Evolutionary conservation across 2,888 invertebrate genomes (phyloP), one percentile per base, ranked within the genome.

Genomic region (Drosophila tripunctata): DNA sequence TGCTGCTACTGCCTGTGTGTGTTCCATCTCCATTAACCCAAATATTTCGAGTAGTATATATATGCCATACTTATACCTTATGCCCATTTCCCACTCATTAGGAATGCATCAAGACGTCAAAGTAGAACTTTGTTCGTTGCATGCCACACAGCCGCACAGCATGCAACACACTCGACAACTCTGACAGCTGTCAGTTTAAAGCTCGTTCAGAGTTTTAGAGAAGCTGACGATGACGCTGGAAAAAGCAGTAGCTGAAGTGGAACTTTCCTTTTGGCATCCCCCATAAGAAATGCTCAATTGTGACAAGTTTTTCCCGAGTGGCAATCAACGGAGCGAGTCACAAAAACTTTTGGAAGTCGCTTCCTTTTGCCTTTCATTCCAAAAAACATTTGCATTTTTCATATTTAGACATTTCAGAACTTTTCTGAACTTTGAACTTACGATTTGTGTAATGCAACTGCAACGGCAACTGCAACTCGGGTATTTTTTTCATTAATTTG

Each of bases 31-130:
- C 47, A 60, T 64, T 64, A 64, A 60, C 64, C 60, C 52, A 64
- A 60, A 45, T 64, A 45, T 31, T 54, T 36, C 12, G 31, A 35
- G 36, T 47, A 10, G 27, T 27, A 27, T 10, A 10, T 27, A 17
- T 56, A 45, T 21, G 30, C 38, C 54, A 40, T 35, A n/a, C 44
- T 44, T 43, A 31, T 33, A 33, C 41, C 15, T 7, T 22, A 50
- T n/a, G 10, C 24, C 56, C 21, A 14, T 57, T n/a, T 40, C 48
- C 43, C 33, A 51, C 44, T 60, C 54, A 62, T 57, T 62, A 57
- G 52, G 52, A 64, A 64, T 64, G 64, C 60, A 64, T 64, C 47
- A 60, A 64, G 60, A 60, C 45, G 64, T 64, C 60, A 64, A 58
- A 50, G 33, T 17, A 47, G 40, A 41, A 50, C 50, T 57, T 47